A percentile compares a stretch with the other conserved stretches of the same genome.
Evolutionary conservation across 2,888 invertebrate species (phyloP).

Genomic region (Lypha dubia): DNA sequence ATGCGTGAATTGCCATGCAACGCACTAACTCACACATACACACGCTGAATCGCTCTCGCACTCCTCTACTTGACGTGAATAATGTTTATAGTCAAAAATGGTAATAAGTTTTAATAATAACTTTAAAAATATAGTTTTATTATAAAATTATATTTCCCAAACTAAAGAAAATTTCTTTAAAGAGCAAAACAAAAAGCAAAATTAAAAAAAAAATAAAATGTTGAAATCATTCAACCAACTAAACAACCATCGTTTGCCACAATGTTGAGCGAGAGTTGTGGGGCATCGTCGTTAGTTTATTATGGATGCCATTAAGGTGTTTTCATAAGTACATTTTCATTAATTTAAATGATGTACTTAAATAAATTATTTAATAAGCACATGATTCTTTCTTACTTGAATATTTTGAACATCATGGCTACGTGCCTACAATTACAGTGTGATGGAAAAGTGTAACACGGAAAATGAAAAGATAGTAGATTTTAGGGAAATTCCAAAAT

Average conservation of each 20-base stretch:
- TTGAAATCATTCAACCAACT: constrained; percentile 20
- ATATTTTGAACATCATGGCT: constrained; percentile 27
- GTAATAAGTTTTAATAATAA: constrained; percentile 43
- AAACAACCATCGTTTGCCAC: constrained; percentile 14
- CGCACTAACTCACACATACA: too few relatives aligned
- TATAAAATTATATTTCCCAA: constrained; percentile 5
- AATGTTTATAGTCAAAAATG: constrained; percentile 15
- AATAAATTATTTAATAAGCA: constrained; percentile 83
- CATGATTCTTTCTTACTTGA: constrained; percentile 73
- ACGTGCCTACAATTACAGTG: constrained; percentile 35
- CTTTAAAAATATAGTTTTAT: constrained; percentile 51
- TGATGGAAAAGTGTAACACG: not conserved
- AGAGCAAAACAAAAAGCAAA: not conserved
- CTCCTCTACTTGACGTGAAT: not conserved
- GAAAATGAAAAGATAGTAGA: not conserved
- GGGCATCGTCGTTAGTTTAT: not conserved
- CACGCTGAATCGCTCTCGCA: not conserved
- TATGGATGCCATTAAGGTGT: constrained; percentile 61
- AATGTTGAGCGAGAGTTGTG: not conserved
- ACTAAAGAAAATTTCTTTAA: constrained; percentile 42
- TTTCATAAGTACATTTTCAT: constrained; percentile 77
- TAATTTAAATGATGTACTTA: constrained; percentile 81
- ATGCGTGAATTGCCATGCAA: constrained; percentile 53
- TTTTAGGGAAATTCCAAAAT: too few relatives aligned
- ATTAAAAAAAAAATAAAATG: not conserved